Base-by-base conservation (phyloP, 2,113 vertebrate genomes). In the Oryctolagus cuniculus region DNA sequence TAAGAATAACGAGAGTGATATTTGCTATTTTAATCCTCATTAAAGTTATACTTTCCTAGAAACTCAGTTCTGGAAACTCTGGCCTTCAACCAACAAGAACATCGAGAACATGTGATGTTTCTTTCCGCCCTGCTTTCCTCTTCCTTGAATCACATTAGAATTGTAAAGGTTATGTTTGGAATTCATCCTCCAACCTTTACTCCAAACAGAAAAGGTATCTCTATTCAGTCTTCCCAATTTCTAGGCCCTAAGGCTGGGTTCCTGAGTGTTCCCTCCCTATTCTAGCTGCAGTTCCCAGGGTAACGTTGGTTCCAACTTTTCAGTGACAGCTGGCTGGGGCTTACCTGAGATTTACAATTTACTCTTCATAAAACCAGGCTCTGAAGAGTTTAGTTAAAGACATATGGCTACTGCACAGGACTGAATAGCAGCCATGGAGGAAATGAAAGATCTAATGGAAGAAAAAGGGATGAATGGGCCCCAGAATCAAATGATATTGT, bases 31-130 rank as follows among this genome's bases (percentile, higher is more conserved):
- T 63, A 29, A 66, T 61, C 29, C n/a, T 87, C 36, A 58, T 6
- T 61, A 90, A 89, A 95, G 82, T 89, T 8, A 64, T 6, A 69
- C 22, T 78, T 89, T 77, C 49, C 80, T 75, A 31, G 53, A 94
- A 90, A 82, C 86, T 89, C 24, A 72, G 5, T 89, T 82, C 16
- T 75, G 19, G 21, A 95, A 79, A 94, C 70, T 4, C 5, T 80
- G 64, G 27, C 81, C 73, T 92, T 85, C 85, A 53, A 82, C 24
- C 61, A 66, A 84, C 10, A 74, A 79, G 10, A 86, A 61, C 5
- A 82, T 6, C 11, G 31, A 63, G 10, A 87, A 36, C 87, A 85
- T 29, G 6, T 75, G 5, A 90, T 31, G 69, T 70, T 81, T 17
- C 17, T 79, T 84, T 36, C 89, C 5, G 25, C 4, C 16, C 51